These are phyloP conservation scores for Melanostoma scalare DNA, from an alignment of 2,888 invertebrate species.

Conservation along the genomic window DNA sequence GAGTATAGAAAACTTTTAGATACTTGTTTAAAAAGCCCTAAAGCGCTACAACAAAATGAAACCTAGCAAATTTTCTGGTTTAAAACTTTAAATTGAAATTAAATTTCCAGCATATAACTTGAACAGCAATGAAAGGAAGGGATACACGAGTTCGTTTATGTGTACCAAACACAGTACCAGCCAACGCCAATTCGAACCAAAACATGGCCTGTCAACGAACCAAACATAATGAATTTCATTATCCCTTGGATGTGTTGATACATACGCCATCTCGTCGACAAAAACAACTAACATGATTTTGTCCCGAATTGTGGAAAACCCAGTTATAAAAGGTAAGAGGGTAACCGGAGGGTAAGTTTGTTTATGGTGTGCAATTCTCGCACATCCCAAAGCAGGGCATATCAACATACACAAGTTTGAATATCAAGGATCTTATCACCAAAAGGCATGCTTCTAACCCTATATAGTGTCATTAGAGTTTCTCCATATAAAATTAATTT, in stretches of 20 bases:
- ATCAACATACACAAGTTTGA: constrained; percentile 44
- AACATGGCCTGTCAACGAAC: constrained; percentile 35
- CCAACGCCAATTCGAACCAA: background rate
- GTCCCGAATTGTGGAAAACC: constrained; percentile 54
- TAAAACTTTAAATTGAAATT: too few relatives aligned
- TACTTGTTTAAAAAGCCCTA: too few relatives aligned
- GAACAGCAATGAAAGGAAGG: too few relatives aligned
- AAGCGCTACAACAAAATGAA: too few relatives aligned
- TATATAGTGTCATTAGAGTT: constrained; percentile 58
- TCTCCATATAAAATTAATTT: constrained; percentile 64
- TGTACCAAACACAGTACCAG: too few relatives aligned
- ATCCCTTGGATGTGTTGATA: constrained; percentile 40
- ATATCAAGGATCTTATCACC: constrained; percentile 50
- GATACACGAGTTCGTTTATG: too few relatives aligned
- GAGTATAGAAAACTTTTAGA: too few relatives aligned
- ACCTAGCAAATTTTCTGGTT: too few relatives aligned
- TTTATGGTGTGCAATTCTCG: constrained; percentile 17
- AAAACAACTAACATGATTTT: constrained; percentile 27
- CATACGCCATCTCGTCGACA: constrained; percentile 9
- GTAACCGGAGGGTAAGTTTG: constrained; percentile 7
- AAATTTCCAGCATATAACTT: too few relatives aligned
- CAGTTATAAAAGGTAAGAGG: constrained; percentile 56
- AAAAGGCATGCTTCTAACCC: constrained; percentile 56
- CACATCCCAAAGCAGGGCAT: constrained; percentile 26
- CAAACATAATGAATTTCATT: constrained; percentile 61